These are phyloP conservation scores for Acanthosepion pharaonis DNA, from an alignment of 2,888 invertebrate genomes.

Conservation along the genomic window DNA sequence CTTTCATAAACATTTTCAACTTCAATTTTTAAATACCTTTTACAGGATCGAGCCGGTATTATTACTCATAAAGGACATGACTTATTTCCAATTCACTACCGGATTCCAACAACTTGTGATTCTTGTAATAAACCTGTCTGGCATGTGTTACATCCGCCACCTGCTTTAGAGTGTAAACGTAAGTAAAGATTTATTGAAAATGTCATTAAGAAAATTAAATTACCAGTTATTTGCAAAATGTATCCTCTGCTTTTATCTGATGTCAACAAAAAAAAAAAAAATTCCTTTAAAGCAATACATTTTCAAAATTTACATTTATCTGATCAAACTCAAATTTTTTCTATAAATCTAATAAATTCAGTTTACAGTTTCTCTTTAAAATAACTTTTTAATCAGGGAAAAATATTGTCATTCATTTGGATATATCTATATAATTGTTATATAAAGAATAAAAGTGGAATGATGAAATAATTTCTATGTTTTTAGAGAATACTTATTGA, in stretches of 20 bases:
- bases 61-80: constrained; percentile 93
- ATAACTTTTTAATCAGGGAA: no score
- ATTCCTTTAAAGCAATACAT: no score
- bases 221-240: not conserved
- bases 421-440: no score
- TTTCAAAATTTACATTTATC: no score
- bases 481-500: no score
- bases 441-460: no score
- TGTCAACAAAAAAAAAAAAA: not conserved
- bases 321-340: no score
- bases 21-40: not conserved
- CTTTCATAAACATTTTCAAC: not conserved
- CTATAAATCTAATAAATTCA: no score
- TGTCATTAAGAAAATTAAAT: constrained; percentile 23
- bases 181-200: constrained; percentile 59
- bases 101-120: constrained; percentile 98
- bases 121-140: constrained; percentile 96
- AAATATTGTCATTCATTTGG: no score
- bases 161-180: constrained; percentile 97
- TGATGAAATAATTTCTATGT: no score
- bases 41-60: constrained; percentile 64
- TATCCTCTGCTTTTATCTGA: not conserved
- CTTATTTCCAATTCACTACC: constrained; percentile 95
- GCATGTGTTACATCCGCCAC: constrained; percentile 98
- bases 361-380: no score